Base-by-base conservation (phyloP, 2,113 vertebrate species). In the Pontoporia blainvillei region DNA sequence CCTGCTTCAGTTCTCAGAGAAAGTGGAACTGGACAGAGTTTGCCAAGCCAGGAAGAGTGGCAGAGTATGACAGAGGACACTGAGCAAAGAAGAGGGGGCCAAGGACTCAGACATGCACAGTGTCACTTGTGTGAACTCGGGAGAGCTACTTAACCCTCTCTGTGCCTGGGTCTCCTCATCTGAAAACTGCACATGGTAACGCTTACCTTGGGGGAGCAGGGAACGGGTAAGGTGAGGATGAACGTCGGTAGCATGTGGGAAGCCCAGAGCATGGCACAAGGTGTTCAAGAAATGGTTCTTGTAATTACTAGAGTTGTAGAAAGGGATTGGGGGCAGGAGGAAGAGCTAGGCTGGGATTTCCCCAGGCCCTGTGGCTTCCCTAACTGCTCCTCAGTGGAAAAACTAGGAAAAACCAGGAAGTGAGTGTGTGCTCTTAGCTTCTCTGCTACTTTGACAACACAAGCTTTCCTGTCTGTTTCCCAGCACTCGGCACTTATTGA, bases 1-100 rank as follows among this genome's bases (percentile, higher is more conserved):
- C 73, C 31, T 54, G 85, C 92, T 90, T 94, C 18, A 25, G n/a
- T 59, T 92, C 69, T 83, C 73, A 57, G 69, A 88, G 81, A 88
- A 95, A 90, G 79, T 93, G 25, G 73, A 91, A 86, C 49, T 54
- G 20, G 67, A 59, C 31, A 34, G 91, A 23, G 46, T 91, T 96
- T 88, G 44, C 76, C 94, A 92, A 61, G 62, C 20, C 66, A 83
- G 72, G 66, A 73, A 84, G 34, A 31, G 8, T 34, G 44, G 17
- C 49, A 34, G 67, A 18, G 8, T 27, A 8, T 64, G 84, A 71
- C 54, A 5, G 0, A 49, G 25, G 84, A 79, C 75, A 20, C 2
- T 36, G 75, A 72, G 41, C 71, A 81, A 46, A 88, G 36, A 46
- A 54, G 59, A 8, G 0, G 20, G 34, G 41, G 67, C 49, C 9